Percentiles rank a stretch among this genome's conserved stretches.
Evolutionary conservation across 2,888 invertebrate species (phyloP).

Genomic region (Eupithecia centaureata): DNA sequence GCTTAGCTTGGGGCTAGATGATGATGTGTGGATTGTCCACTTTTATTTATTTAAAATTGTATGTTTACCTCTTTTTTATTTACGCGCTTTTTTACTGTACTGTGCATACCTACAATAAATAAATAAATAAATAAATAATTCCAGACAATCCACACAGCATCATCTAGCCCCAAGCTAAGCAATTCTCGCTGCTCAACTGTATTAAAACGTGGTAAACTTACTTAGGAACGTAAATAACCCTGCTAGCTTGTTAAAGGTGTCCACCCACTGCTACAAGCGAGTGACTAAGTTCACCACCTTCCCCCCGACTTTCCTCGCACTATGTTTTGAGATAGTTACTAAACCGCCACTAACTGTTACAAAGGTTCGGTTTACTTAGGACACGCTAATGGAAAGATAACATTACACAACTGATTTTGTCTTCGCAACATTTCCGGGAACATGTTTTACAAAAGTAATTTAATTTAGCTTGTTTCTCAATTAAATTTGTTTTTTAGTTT

Average conservation of each 20-base stretch:
- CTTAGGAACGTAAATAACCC: not conserved
- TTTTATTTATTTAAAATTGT: too few relatives aligned
- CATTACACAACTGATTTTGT: slow-evolving; percentile 49
- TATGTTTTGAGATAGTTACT: slow-evolving; percentile 46
- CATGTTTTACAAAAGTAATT: not conserved
- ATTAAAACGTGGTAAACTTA: too few relatives aligned
- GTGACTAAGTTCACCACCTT: slow-evolving; percentile 1
- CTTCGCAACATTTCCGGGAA: slow-evolving; percentile 43
- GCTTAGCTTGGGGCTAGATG: too few relatives aligned
- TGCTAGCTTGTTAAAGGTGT: too few relatives aligned
- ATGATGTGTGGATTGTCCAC: too few relatives aligned
- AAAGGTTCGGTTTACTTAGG: slow-evolving; percentile 63
- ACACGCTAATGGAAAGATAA: slow-evolving; percentile 69
- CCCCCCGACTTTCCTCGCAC: slow-evolving; percentile 7
- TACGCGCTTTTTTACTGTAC: too few relatives aligned
- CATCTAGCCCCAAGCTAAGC: too few relatives aligned
- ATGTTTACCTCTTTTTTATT: too few relatives aligned
- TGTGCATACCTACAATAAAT: not conserved
- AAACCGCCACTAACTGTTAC: slow-evolving; percentile 46
- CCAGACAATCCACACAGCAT: not conserved
- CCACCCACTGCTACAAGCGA: too few relatives aligned
- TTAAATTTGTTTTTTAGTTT: not conserved
- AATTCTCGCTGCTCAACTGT: too few relatives aligned
- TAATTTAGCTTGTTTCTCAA: not conserved
- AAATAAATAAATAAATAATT: not conserved